Evolutionary conservation across 2,113 vertebrate species (phyloP).

Genomic region (Carollia perspicillata): DNA sequence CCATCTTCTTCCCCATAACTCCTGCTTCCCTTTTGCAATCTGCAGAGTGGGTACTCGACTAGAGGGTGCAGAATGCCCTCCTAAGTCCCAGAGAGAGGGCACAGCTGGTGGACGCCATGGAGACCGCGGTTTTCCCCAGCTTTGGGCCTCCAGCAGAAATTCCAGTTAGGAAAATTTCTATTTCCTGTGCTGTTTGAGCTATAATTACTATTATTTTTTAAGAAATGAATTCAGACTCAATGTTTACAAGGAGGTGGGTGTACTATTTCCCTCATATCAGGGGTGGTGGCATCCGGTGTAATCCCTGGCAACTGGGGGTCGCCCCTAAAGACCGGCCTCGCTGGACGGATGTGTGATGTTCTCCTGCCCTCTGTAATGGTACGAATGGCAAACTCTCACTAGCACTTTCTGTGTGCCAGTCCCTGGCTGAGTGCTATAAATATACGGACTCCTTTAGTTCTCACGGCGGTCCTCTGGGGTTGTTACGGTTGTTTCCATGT

Average conservation of each 20-base stretch:
- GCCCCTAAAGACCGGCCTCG: background rate
- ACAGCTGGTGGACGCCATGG: background rate
- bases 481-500: background rate
- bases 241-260: background rate
- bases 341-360: background rate
- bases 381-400: background rate
- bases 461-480: background rate
- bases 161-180: background rate
- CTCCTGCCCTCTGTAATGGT: background rate
- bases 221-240: background rate
- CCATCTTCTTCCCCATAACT: background rate
- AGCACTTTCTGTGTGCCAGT: background rate
- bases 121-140: background rate
- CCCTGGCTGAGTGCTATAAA: background rate
- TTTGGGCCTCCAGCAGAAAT: slow-evolving; percentile 18
- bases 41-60: background rate
- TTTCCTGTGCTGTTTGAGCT: background rate
- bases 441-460: background rate
- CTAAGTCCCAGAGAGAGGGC: background rate
- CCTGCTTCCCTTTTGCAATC: background rate
- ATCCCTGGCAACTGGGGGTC: background rate
- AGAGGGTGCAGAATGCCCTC: background rate
- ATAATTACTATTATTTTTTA: background rate
- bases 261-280: background rate
- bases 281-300: background rate